Evolutionary conservation across 2,113 vertebrate species (phyloP).

Genomic region (Dipodomys merriami): DNA sequence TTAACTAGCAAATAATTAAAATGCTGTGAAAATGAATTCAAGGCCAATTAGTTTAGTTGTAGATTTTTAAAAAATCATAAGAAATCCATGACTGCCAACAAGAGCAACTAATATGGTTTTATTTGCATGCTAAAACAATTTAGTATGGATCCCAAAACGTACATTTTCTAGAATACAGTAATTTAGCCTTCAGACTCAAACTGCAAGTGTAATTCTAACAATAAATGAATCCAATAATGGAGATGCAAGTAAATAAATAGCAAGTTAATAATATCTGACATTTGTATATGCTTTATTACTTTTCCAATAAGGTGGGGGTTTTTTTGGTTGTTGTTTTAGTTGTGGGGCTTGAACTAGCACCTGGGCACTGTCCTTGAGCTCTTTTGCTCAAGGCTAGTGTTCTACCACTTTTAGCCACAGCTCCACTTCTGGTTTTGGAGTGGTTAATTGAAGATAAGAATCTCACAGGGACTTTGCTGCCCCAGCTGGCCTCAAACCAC

Average conservation of each 20-base stretch:
- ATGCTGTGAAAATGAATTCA: constrained; percentile 58
- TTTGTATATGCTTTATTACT: not conserved
- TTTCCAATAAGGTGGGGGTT: not conserved
- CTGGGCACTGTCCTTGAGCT: too few relatives aligned
- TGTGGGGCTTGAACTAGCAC: too few relatives aligned
- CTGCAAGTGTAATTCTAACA: constrained; percentile 18
- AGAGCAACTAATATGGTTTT: constrained; percentile 58
- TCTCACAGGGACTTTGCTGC: too few relatives aligned
- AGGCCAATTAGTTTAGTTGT: constrained; percentile 59
- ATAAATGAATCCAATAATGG: constrained; percentile 11
- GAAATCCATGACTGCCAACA: constrained; percentile 50
- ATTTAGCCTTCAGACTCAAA: constrained; percentile 47
- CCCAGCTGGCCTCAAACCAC: too few relatives aligned
- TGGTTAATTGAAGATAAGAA: too few relatives aligned
- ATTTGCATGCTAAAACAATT: constrained; percentile 55
- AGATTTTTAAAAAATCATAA: constrained; percentile 38
- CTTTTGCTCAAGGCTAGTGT: too few relatives aligned
- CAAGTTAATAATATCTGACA: not conserved
- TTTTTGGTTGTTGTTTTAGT: too few relatives aligned
- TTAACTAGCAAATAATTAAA: constrained; percentile 76
- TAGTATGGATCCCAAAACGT: not conserved
- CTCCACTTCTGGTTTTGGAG: too few relatives aligned
- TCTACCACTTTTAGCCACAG: too few relatives aligned
- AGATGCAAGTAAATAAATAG: not conserved
- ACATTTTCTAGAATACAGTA: constrained; percentile 52